Base-by-base conservation (phyloP, 2,888 invertebrate genomes). In the Lithophane leautieri region DNA sequence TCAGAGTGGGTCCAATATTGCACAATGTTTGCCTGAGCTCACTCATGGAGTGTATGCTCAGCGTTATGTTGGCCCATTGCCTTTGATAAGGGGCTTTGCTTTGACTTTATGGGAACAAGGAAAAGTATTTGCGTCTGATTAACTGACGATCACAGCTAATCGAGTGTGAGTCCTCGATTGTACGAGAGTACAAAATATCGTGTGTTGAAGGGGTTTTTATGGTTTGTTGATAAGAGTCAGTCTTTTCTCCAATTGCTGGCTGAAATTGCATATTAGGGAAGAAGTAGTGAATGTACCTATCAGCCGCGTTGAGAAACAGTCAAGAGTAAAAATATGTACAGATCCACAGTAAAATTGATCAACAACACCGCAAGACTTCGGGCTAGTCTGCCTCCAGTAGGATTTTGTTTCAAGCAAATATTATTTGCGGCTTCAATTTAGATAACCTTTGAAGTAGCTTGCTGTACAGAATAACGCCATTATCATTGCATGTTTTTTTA, bases 121-220 rank as follows among this genome's bases (percentile, higher is more conserved):
- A 82, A 73, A 79, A 81, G 70, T 73, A 78, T 78, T 66, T 22
- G 61, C 56, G 60, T 60, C 42, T 78, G 82, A 78, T 78, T 70
- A 73, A 40, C 63, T 63, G 52, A 67, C 67, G 54, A 71, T 71
- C 62, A n/a, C 50, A 71, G 62, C 56, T 83, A 80, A 71, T 68
- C 67, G 80, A 68, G 83, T 52, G 67, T 63, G 81, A 60, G 34
- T 54, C 54, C 47, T 58, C 52, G 83, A 78, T 79, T 70, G 70
- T 70, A 16, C 54, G 16, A 19, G 47, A 56, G 34, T n/a, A n/a
- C 2, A 28, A 34, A 34, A 11, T 54, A 25, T 50, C 2, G 40
- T 25, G 47, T 14, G 44, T 19, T 28, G 9, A 11, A 50, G 0
- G 12, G 9, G 19, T 34, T 14, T 81, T 75, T 67, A 72, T 61